Evolutionary conservation across 2,113 vertebrate species (phyloP), one percentile per base, ranked within the genome.

Genomic region (Heptranchias perlo): DNA sequence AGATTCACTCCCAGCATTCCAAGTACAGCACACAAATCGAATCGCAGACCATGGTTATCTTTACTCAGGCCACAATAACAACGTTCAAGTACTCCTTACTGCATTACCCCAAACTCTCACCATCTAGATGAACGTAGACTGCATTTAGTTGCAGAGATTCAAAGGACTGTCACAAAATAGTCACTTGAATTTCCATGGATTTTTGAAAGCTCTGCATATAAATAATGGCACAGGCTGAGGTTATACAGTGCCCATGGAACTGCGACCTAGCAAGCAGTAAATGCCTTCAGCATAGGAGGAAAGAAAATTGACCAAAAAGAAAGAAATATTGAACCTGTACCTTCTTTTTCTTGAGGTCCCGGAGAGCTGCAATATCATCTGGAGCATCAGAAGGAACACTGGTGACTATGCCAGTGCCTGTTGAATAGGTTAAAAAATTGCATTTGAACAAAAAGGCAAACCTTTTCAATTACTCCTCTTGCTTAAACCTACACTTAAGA

Each of bases 381-480:
- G 99, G 99, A 65, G 99, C 97, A 96, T 99, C 99, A 3, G 99
- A 99, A 2, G 99, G 99, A 96, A 99, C 99, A n/a, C 99, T 99
- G 82, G 99, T 99, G 82, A 99, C 99, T 6, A 99, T 97, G 11
- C 99, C 99, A 21, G 99, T 99, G 87, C 99, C 99, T 99, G 96
- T 8, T 16, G 23, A 95, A 49, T 5, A 28, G 87, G 8, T 16
- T 6, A 14, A 69, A 16, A 44, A 65, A 69, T 31, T 21, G 7
- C 87, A 58, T 28, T 31, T 35, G 7, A 25, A 49, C 21, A 31
- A 65, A 95, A 67, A 28, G 23, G 35, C 58, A 62, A 39, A 2
- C 16, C 35, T 4, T 87, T 52, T 52, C 23, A 14, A 86, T 86
- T 25, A 31, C 49, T 67, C 44, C 13, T 39, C 14, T 62, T 92